A percentile compares a stretch with the other conserved stretches of the same genome.
Conservation (phyloP, 2,888 invertebrate species). For the Eucera pruinosa region DNA sequence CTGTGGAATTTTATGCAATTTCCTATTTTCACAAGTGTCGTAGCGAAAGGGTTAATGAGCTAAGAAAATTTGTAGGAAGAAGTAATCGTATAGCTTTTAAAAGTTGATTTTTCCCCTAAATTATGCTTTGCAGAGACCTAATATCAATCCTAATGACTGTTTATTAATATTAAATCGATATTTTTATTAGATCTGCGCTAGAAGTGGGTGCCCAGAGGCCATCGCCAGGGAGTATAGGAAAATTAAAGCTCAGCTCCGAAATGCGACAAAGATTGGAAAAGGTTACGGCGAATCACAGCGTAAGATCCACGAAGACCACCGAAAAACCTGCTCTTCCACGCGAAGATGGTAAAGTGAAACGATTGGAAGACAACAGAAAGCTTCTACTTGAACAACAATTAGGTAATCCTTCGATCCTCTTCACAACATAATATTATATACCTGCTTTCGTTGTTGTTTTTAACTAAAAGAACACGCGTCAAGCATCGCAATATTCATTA, state of each 20-base stretch:
- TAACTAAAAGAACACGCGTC: too few relatives aligned
- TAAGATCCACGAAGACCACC: slow-evolving; percentile 91
- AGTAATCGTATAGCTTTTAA: too few relatives aligned
- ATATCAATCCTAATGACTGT: too few relatives aligned
- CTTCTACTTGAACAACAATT: slow-evolving; percentile 94
- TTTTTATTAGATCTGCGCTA: slow-evolving; percentile 86
- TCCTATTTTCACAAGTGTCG: too few relatives aligned
- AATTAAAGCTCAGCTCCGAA: slow-evolving; percentile 94
- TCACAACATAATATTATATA: too few relatives aligned
- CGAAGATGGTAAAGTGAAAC: slow-evolving; percentile 88
- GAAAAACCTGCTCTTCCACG: slow-evolving; percentile 88
- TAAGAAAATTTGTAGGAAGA: too few relatives aligned
- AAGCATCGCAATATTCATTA: too few relatives aligned
- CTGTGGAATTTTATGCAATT: too few relatives aligned
- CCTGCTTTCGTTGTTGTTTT: too few relatives aligned
- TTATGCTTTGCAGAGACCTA: too few relatives aligned
- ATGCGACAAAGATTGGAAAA: slow-evolving; percentile 95
- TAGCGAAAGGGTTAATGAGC: too few relatives aligned
- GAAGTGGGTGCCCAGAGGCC: slow-evolving; percentile 93
- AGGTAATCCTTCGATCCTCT: slow-evolving; percentile 83
- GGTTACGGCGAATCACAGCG: slow-evolving; percentile 95
- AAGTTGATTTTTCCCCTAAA: too few relatives aligned
- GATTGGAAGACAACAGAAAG: slow-evolving; percentile 94
- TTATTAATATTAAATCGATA: neutral
- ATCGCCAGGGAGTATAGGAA: slow-evolving; percentile 95